phyloP scores from a whole-genome alignment of 2,797 vertebrate species.

The Prionace glauca region DNA sequence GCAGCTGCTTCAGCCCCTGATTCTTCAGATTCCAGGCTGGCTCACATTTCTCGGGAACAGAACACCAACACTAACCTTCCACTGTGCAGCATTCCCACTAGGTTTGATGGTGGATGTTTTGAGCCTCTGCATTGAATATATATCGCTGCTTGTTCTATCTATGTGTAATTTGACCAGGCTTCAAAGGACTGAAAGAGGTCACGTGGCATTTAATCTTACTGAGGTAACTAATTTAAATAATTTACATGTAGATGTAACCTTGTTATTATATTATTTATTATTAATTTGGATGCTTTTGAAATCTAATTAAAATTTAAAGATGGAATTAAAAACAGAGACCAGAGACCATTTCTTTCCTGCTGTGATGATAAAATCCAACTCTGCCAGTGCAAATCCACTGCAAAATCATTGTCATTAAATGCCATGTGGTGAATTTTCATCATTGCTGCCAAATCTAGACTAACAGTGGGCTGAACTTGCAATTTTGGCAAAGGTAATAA shows the following conservation, averaged over 20 bases:
- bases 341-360: neutral
- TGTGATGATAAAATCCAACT: neutral
- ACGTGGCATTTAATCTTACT: neutral
- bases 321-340: neutral
- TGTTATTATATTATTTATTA: conserved; percentile 27
- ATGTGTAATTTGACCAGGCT: neutral
- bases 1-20: neutral
- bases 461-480: neutral
- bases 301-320: conserved; percentile 33
- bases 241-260: neutral
- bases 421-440: neutral
- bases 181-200: neutral
- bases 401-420: neutral
- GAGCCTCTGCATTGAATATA: neutral
- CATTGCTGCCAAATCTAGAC: neutral
- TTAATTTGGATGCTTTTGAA: conserved; percentile 26
- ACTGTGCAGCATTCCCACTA: neutral
- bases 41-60: neutral
- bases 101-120: neutral
- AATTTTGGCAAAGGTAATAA: neutral
- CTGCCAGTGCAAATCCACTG: neutral
- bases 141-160: neutral
- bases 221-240: conserved; percentile 31
- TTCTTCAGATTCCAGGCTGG: conserved; percentile 16
- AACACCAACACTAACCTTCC: conserved; percentile 15